phyloP scores from a whole-genome alignment of 2,888 invertebrate genomes.

The Heteropelma amictum region DNA sequence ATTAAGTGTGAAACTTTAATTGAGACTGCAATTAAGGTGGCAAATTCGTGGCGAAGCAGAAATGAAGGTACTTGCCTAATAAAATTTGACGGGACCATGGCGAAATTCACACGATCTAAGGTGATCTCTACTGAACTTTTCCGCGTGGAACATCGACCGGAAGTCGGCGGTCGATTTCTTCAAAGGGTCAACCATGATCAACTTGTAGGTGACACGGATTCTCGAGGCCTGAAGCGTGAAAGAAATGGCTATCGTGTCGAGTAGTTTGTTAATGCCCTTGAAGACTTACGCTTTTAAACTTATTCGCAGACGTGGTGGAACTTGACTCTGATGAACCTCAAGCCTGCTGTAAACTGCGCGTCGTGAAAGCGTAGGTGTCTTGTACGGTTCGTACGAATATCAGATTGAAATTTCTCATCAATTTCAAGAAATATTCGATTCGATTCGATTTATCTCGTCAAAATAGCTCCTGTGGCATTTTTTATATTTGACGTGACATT shows the following conservation, averaged over 20 bases:
- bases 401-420: too few species aligned
- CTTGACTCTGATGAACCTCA: conserved; percentile 43
- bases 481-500: too few species aligned
- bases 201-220: neutral
- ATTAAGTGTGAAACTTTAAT: too few species aligned
- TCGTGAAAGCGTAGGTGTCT: neutral
- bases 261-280: conserved; percentile 31
- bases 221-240: conserved; percentile 6
- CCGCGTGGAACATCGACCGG: neutral
- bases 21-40: too few species aligned
- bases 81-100: too few species aligned
- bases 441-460: too few species aligned
- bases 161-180: conserved; percentile 10
- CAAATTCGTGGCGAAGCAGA: too few species aligned
- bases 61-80: too few species aligned
- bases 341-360: neutral
- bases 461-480: too few species aligned
- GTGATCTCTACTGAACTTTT: neutral
- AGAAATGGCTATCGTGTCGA: neutral
- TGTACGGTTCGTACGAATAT: too few species aligned
- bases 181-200: neutral
- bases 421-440: too few species aligned
- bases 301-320: conserved; percentile 31
- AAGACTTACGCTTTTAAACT: conserved; percentile 2
- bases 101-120: neutral